Base-by-base conservation (phyloP, 2,888 invertebrate species). In the Acleris cristana region DNA sequence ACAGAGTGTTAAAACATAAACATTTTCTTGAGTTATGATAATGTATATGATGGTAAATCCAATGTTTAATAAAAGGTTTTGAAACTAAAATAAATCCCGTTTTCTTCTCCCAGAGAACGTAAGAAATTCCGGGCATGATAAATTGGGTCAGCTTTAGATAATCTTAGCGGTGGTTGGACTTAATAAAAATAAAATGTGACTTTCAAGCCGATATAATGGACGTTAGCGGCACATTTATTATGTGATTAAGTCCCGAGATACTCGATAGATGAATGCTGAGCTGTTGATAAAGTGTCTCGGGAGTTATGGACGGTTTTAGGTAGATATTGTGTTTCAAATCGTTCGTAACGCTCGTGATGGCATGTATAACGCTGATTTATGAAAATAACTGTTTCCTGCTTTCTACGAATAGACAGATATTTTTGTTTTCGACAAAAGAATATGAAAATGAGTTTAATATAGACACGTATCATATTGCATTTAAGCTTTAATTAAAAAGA, bases 121-220 rank as follows among this genome's bases (percentile, higher is more conserved):
- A 21, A 58, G 57, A 62, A 65, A 63, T 65, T 64, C 69, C 58
- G 30, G 57, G 61, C 53, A 60, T 69, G 63, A 71, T 74, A 70
- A 70, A 73, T 70, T 70, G 69, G 59, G 64, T 68, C 60, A 60
- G 65, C 67, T 69, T 70, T 61, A 65, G 60, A 68, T 70, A 72
- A 70, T 70, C 71, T 58, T 53, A 49, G 57, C 51, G 58, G 45
- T 23, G 52, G 67, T 52, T 65, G 26, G 60, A 66, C 61, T 61
- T 54, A 65, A 72, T 70, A 72, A 72, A 73, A 70, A 65, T 70
- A 71, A 66, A 70, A 69, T 57, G 59, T 51, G 55, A 67, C 64
- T 67, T 65, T 21, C 60, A 52, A 64, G 34, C 65, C 70, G 66
- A 69, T 69, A 49, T 59, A 69, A 72, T 71, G 65, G 69, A 70